phyloP scores from a whole-genome alignment of 2,797 vertebrate genomes.

The Sarcoramphus papa region DNA sequence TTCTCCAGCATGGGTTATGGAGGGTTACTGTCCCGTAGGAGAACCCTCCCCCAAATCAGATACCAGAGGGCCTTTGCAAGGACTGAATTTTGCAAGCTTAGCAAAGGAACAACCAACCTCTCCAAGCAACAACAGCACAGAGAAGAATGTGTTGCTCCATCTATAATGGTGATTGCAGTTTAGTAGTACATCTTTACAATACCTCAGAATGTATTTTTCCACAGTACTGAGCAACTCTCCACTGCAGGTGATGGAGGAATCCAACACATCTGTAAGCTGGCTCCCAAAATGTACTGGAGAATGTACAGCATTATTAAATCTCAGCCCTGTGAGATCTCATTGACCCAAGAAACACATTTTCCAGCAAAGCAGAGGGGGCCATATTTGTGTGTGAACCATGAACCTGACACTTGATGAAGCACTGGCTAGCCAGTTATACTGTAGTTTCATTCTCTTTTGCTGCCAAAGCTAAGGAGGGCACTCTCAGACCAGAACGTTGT shows the following conservation, averaged over 20 bases:
- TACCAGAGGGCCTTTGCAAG: background rate
- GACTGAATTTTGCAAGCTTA: background rate
- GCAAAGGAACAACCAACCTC: background rate
- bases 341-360: background rate
- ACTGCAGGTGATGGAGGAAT: background rate
- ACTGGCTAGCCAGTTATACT: background rate
- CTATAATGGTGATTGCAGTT: background rate
- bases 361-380: background rate
- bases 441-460: background rate
- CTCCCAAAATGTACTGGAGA: background rate
- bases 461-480: background rate
- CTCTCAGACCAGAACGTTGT: background rate
- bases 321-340: background rate
- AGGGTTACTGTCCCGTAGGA: background rate
- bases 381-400: background rate
- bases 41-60: background rate
- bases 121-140: background rate
- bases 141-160: rapidly evolving
- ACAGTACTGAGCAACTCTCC: background rate
- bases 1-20: background rate
- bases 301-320: background rate
- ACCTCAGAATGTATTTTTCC: background rate
- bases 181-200: background rate
- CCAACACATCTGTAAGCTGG: background rate
- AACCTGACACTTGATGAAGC: background rate